Base-by-base conservation (phyloP, 2,888 invertebrate genomes). In the Macropis europaea region DNA sequence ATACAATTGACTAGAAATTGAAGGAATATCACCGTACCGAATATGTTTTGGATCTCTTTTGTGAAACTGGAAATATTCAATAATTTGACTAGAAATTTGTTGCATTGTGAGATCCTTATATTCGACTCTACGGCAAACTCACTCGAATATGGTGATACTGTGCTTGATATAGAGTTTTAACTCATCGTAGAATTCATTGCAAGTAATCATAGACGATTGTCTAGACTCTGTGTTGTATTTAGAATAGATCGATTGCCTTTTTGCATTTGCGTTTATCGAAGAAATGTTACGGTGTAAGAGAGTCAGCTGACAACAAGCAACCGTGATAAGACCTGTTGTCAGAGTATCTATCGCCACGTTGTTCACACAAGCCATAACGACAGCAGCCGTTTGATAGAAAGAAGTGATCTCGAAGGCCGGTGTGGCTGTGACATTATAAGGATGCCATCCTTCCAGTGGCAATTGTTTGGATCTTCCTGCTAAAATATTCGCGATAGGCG, bases 301-400 rank as follows among this genome's bases (percentile, higher is more conserved):
- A 15, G 85, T 81, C 11, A 86, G 53, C 32, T 86, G 87, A 32
- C 85, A 86, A 50, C 85, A 87, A 7, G 83, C 80, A 2, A 83
- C 74, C 9, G 68, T 78, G 2, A 87, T 76, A 9, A 87, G 50
- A 42, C 87, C 86, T 0, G 84, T 83, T 17, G 84, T 73, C 24
- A 87, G 53, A 5, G 83, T 84, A 24, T 87, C 87, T 59, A 86
- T 77, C 1, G 84, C 86, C 2, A 86, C 74, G 38, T 87, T 84
- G 11, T 86, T 84, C 38, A 81, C 60, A 24, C 84, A 87, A 6
- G 75, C 76, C 13, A 82, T 56, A 43, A 81, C 42, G 13, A 76
- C 32, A 0, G 81, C 82, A 2, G 86, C 1, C 0, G 69, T 62
- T 54, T 86, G 86, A 66, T 86, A 80, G 0, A 40, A 48, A 15